Evolutionary conservation across 1,140 invertebrate species (phyloP).

Genomic region (Papilio aristodemus): DNA sequence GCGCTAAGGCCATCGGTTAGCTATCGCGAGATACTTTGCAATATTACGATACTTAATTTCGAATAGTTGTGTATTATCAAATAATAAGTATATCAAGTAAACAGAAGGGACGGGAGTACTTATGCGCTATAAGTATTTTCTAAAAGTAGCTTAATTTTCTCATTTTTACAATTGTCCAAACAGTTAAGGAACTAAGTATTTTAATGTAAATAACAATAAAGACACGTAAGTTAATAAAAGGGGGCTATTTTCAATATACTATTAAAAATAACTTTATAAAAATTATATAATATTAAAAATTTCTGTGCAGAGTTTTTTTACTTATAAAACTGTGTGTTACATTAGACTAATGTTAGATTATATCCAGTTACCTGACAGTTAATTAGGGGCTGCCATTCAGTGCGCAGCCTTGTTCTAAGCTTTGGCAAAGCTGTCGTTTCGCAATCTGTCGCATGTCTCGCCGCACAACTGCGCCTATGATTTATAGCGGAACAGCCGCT

Average conservation of each 20-base stretch:
- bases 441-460: slow-evolving; percentile 62
- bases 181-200: too few species aligned
- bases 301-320: neutral
- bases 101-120: too few species aligned
- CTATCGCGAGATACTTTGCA: slow-evolving; percentile 6
- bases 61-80: neutral
- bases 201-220: too few species aligned
- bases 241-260: too few species aligned
- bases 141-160: too few species aligned
- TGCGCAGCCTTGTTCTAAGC: slow-evolving; percentile 53
- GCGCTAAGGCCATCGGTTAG: slow-evolving; percentile 40
- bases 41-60: slow-evolving; percentile 3
- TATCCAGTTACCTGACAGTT: slow-evolving; percentile 72
- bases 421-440: slow-evolving; percentile 60
- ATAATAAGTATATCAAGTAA: too few species aligned
- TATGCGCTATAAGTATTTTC: too few species aligned
- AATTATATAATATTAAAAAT: too few species aligned
- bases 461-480: slow-evolving; percentile 62
- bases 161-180: too few species aligned
- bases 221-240: too few species aligned
- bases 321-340: slow-evolving; percentile 19
- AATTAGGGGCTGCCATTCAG: slow-evolving; percentile 72
- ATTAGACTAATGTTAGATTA: slow-evolving; percentile 54
- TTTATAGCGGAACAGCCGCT: slow-evolving; percentile 57
- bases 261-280: too few species aligned